Conservation (phyloP, 2,113 vertebrate species). For the Syngnathus typhle region DNA sequence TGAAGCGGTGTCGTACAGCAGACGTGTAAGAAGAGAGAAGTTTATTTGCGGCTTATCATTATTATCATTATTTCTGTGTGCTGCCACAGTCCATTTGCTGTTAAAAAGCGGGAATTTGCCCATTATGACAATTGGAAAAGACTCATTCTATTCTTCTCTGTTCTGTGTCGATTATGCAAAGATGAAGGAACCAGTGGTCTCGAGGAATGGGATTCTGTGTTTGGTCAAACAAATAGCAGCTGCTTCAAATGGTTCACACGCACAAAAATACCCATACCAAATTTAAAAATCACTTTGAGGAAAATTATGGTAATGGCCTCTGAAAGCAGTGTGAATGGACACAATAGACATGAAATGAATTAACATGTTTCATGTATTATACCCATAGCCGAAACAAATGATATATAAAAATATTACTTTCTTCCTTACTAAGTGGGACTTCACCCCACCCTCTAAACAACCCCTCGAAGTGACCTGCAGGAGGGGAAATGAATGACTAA, state of each 20-base stretch:
- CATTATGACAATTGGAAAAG: background rate
- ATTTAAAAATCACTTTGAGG: background rate
- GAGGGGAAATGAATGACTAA: too few species aligned
- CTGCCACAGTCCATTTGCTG: background rate
- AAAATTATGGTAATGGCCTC: background rate
- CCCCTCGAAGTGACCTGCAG: too few species aligned
- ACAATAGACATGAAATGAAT: background rate
- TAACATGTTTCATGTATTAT: background rate
- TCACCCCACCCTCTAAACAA: too few species aligned
- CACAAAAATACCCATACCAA: background rate
- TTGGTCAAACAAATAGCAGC: background rate
- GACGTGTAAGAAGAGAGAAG: background rate
- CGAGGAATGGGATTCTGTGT: too few species aligned
- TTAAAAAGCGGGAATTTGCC: background rate
- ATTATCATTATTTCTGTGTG: background rate
- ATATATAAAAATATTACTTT: too few species aligned
- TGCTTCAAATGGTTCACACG: background rate
- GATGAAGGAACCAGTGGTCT: background rate
- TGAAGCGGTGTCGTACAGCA: background rate
- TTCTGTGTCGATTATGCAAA: background rate
- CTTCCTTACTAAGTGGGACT: too few species aligned
- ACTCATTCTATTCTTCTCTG: background rate
- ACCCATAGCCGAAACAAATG: background rate
- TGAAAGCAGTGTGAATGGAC: background rate
- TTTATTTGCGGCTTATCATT: background rate